Evolutionary conservation across 2,797 vertebrate genomes (phyloP), one percentile per base, ranked within the genome.

Genomic region (Mastacembelus armatus): DNA sequence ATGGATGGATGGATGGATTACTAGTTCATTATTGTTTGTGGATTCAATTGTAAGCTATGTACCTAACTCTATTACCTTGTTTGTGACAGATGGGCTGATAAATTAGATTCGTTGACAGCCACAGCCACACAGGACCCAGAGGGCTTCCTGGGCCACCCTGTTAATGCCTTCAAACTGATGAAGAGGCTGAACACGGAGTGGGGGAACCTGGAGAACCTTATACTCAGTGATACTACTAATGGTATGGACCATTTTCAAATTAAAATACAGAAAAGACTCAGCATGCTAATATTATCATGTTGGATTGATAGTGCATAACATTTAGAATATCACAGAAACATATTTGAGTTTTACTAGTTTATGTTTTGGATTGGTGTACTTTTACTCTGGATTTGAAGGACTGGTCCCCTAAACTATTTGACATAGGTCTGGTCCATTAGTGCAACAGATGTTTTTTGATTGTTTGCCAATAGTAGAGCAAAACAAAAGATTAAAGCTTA

Each of bases 161-260:
- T 99, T 71, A 99, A 99, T 50, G 98, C 97, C 4, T 99, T 98
- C 89, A 98, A 99, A 80, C 89, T 99, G 85, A 93, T 99, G 96
- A 99, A 99, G 84, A 92, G 98, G 61, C 91, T 99, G 30, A 99
- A 98, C 89, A 96, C 95, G 0, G 98, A 99, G 77, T 99, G 98
- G 98, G 93, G 91, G 0, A 92, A 97, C 68, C 93, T 99, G 88
- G 98, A 99, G 88, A 98, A 85, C 86, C 93, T 99, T 69, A 95
- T 99, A 22, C 95, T 99, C 51, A 95, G 95, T 59, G 97, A 99
- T 85, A 98, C 97, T 89, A 95, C 96, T 15, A 95, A 98, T 67
- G 97, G 98, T 99, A 87, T 78, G 90, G 5, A 21, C 27, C 7
- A 8, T 43, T 29, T 32, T 64, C 12, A 35, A 36, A 71, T 49